Percentiles rank a stretch among this genome's conserved stretches.
Conservation (phyloP, 2,888 invertebrate species). For the Melinopterus prodromus region DNA sequence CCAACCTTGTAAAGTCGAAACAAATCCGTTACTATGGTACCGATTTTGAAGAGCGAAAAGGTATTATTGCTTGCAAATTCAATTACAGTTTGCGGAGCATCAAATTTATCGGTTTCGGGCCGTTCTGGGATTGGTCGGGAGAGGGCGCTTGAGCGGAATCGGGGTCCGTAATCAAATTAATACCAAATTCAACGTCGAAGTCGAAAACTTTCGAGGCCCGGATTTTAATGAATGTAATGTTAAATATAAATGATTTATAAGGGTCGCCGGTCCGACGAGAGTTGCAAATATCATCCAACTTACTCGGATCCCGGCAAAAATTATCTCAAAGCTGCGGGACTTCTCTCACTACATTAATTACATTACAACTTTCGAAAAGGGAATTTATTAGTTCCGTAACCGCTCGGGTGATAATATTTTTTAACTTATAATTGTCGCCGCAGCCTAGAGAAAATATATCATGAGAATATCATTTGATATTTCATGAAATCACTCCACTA, state of each 20-base stretch:
- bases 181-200: not conserved
- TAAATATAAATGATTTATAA: constrained; percentile 4
- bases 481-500: not conserved
- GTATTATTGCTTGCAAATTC: not conserved
- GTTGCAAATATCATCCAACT: not conserved
- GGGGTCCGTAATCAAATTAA: not conserved
- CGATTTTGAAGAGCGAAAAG: too few species aligned
- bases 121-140: not conserved
- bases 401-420: not conserved
- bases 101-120: not conserved
- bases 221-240: not conserved
- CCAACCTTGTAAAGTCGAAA: too few species aligned
- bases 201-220: not conserved
- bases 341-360: not conserved
- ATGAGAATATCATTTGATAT: too few species aligned
- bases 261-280: not conserved
- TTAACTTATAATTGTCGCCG: too few species aligned
- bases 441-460: too few species aligned
- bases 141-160: not conserved
- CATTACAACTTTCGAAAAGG: not conserved
- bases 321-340: not conserved
- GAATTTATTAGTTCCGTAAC: not conserved
- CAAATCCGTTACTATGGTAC: too few species aligned
- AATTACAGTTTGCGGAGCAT: not conserved
- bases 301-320: not conserved